Evolutionary conservation across 2,888 invertebrate species (phyloP).

Genomic region (Xylota sylvarum): DNA sequence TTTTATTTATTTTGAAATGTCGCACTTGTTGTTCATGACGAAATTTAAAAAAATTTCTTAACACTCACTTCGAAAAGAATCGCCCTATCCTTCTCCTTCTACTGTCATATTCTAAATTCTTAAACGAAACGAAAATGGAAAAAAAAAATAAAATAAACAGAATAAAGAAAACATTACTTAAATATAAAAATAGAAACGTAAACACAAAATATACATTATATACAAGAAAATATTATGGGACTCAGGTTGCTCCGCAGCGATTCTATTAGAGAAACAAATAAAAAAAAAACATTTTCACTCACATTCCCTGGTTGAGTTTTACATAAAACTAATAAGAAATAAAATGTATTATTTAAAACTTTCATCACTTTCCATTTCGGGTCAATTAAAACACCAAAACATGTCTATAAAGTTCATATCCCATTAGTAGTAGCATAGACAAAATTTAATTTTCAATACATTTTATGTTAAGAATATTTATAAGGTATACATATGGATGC

Average conservation of each 20-base stretch:
- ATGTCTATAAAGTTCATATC: constrained; percentile 13
- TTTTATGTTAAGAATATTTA: too few species aligned
- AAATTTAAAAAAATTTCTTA: not conserved
- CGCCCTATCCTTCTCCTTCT: not conserved
- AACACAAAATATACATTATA: constrained; percentile 49
- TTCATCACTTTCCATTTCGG: constrained; percentile 52
- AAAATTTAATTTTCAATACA: too few species aligned
- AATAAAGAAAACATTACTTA: constrained; percentile 36
- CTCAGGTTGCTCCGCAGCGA: constrained; percentile 71
- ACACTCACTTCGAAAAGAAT: not conserved
- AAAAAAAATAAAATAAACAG: constrained; percentile 15
- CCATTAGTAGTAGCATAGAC: not conserved
- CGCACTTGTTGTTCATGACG: not conserved
- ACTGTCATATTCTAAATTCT: constrained; percentile 17
- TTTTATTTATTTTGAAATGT: too few species aligned
- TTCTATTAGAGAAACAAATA: constrained; percentile 45
- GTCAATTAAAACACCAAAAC: constrained; percentile 56
- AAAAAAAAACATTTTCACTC: constrained; percentile 10
- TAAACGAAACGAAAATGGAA: not conserved
- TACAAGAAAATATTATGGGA: constrained; percentile 56
- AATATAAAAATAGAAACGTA: constrained; percentile 23
- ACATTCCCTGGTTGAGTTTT: constrained; percentile 18
- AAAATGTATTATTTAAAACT: constrained; percentile 29
- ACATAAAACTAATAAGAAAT: not conserved
- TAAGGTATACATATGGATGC: too few species aligned